phyloP scores from a whole-genome alignment of 37 sponge, comb jelly and placozoan species.

The Oscarella lobularis region DNA sequence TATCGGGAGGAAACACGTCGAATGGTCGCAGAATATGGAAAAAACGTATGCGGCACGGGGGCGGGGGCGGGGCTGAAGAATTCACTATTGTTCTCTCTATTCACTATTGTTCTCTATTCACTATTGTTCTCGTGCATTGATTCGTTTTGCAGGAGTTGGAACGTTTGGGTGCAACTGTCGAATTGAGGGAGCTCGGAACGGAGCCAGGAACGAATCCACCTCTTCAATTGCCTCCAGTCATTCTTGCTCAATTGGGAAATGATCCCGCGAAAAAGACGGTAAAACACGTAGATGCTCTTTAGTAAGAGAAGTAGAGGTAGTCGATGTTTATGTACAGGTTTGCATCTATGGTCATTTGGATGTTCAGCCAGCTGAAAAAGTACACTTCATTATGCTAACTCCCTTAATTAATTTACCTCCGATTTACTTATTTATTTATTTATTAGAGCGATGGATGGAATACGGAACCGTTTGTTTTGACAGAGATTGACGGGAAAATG shows the following conservation, averaged over 20 bases:
- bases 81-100: no score
- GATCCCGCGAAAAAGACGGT: not conserved
- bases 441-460: constrained; percentile 20
- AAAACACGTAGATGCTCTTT: no score
- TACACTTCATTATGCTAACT: no score
- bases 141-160: constrained; percentile 2
- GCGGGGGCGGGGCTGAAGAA: no score
- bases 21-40: no score
- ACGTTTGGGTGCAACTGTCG: not conserved
- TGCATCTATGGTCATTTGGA: not conserved
- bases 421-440: no score
- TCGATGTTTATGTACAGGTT: not conserved
- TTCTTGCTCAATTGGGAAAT: not conserved
- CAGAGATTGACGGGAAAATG: constrained; percentile 16
- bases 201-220: no score
- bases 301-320: not conserved
- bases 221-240: not conserved
- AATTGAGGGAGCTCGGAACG: no score
- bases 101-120: no score
- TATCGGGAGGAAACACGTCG: not conserved
- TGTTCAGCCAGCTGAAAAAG: not conserved
- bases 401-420: no score
- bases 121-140: no score
- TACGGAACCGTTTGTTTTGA: constrained; percentile 14
- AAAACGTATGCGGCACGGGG: no score